These are phyloP conservation scores for Linnaemya tessellans DNA, from an alignment of 2,888 invertebrate species.

Conservation along the genomic window DNA sequence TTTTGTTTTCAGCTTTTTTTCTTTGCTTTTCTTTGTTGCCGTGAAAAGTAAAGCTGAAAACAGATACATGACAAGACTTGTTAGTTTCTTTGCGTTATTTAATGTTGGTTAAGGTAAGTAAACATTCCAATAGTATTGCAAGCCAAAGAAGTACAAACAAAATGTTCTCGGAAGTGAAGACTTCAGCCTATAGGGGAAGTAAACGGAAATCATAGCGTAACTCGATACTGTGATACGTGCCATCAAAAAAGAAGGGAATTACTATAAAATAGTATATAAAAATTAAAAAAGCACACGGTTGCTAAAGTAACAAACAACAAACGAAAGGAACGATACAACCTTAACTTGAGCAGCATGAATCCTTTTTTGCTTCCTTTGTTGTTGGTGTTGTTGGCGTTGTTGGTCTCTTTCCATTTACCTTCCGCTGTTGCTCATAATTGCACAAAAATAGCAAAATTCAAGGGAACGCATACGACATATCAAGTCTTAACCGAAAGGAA, in stretches of 20 bases:
- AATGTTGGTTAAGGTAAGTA: slow-evolving; percentile 52
- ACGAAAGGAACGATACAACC: slow-evolving; percentile 37
- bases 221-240: slow-evolving; percentile 83
- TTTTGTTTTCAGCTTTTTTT: no score
- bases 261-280: background rate
- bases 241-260: slow-evolving; percentile 60
- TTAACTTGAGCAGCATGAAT: slow-evolving; percentile 64
- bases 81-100: slow-evolving; percentile 41
- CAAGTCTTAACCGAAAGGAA: slow-evolving; percentile 20
- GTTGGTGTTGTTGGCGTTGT: background rate
- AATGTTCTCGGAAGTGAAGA: slow-evolving; percentile 62
- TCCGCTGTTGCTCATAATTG: slow-evolving; percentile 69
- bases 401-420: slow-evolving; percentile 49
- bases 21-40: no score
- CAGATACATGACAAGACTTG: slow-evolving; percentile 59
- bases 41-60: slow-evolving; percentile 1
- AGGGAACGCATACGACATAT: slow-evolving; percentile 10
- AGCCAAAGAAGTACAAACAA: slow-evolving; percentile 35
- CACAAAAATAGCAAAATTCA: slow-evolving; percentile 35
- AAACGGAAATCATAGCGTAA: slow-evolving; percentile 81
- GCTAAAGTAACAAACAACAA: slow-evolving; percentile 58
- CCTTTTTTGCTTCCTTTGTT: slow-evolving; percentile 33
- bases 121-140: slow-evolving; percentile 56
- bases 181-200: slow-evolving; percentile 69
- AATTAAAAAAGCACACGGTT: slow-evolving; percentile 28